Base-by-base conservation (phyloP, 2,113 vertebrate genomes). In the Seriola dumerili region DNA sequence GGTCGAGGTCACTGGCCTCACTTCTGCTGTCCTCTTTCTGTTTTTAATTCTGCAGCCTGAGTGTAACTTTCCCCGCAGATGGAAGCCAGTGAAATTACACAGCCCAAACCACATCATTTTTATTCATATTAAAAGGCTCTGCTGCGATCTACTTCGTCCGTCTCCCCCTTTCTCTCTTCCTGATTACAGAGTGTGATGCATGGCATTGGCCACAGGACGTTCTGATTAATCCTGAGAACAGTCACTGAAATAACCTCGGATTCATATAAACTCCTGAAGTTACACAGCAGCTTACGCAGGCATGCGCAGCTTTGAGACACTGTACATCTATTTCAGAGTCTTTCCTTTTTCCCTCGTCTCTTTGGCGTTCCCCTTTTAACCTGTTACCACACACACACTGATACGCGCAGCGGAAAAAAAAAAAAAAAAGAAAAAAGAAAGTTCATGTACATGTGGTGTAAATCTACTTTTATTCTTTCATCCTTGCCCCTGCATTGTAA, bases 141-240 rank as follows among this genome's bases (percentile, higher is more conserved):
- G 69, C 52, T 67, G 48, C 78, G 87, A 78, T 89, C 72, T 62
- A 34, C n/a, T 46, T 68, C 6, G 29, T 72, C 85, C 23, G 57
- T 72, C 54, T 54, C 63, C 29, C 54, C 40, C 55, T 67, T 63
- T 50, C 55, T 55, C 62, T 38, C 42, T 38, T 25, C 44, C 68
- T 89, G 85, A 91, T 91, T 89, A 86, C 78, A 88, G 61, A 73
- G 70, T 32, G 81, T 88, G 81, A 90, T 88, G 74, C 80, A 89
- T 88, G 78, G 63, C 38, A 83, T 85, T 83, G 85, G 55, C 69
- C 77, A 64, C 67, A 67, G 65, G 76, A 82, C 75, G 52, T 71
- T 71, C 83, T 88, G 91, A 94, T 91, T 90, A 92, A 89, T 67
- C 66, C 74, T 81, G 66, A 72, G 81, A 89, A 81, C 19, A 79